phyloP scores from a whole-genome alignment of 2,888 invertebrate genomes.

The Rutpela maculata region DNA sequence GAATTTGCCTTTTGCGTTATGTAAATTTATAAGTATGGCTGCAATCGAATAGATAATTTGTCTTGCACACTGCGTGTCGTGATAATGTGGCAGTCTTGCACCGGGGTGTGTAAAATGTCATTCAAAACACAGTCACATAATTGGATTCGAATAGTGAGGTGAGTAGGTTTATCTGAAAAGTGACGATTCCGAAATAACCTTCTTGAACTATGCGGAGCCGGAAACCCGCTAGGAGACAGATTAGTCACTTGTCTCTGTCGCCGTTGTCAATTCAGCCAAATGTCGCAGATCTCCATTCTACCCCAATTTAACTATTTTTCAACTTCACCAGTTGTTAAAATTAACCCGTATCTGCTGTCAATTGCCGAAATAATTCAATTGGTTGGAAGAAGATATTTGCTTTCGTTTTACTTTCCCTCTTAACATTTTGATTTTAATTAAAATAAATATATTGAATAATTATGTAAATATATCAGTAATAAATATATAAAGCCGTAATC shows the following conservation, averaged over 20 bases:
- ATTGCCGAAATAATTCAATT: constrained; percentile 49
- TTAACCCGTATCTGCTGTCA: constrained; percentile 55
- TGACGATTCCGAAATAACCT: constrained; percentile 54
- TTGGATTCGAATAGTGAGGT: constrained; percentile 38
- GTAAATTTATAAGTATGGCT: constrained; percentile 11
- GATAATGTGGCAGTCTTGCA: constrained; percentile 28
- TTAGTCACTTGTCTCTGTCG: constrained; percentile 61
- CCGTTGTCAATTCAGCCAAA: constrained; percentile 60
- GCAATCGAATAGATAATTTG: constrained; percentile 28
- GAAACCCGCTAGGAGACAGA: constrained; percentile 54
- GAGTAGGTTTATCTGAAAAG: constrained; percentile 35
- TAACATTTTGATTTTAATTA: neutral
- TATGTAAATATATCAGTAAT: too few relatives aligned
- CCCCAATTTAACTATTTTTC: constrained; percentile 55
- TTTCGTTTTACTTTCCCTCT: neutral
- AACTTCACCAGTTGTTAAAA: constrained; percentile 54
- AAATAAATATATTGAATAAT: too few relatives aligned
- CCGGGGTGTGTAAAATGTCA: constrained; percentile 33
- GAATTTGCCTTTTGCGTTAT: constrained; percentile 16
- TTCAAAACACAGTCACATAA: constrained; percentile 38
- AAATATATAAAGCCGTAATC: too few relatives aligned
- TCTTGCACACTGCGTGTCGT: constrained; percentile 27
- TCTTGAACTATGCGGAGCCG: constrained; percentile 50
- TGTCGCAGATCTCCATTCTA: constrained; percentile 52
- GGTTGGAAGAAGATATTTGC: neutral